A percentile compares a stretch with the other conserved stretches of the same genome.
Conservation (phyloP, 37 sponge, comb jelly and placozoan genomes). For the Dysidea cf. avara region DNA sequence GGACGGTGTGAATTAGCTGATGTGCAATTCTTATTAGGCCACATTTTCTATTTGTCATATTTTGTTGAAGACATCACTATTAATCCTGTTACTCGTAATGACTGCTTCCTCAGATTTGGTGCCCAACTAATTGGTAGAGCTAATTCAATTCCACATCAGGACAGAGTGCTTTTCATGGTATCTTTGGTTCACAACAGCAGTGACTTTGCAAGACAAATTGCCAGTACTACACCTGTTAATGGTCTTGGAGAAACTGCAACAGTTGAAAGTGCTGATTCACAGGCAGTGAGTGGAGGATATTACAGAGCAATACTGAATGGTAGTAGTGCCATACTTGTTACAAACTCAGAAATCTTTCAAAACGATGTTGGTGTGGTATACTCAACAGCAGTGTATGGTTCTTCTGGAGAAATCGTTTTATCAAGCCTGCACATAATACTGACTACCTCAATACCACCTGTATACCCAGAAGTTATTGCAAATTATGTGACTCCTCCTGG, state of each 20-base stretch:
- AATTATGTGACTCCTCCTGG: constrained; percentile 11
- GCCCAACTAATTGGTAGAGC: constrained; percentile 39
- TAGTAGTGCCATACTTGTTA: too few relatives aligned
- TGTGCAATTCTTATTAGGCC: constrained; percentile 35
- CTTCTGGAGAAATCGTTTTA: too few relatives aligned
- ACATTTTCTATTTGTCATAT: constrained; percentile 37
- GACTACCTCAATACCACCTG: constrained; percentile 6
- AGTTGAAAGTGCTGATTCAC: constrained; percentile 48
- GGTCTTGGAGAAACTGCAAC: constrained; percentile 30
- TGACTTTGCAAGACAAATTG: constrained; percentile 34
- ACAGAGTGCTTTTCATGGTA: constrained; percentile 16
- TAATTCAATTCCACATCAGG: background rate
- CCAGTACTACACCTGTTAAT: constrained; percentile 9
- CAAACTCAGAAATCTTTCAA: constrained; percentile 19
- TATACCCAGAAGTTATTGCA: constrained; percentile 37
- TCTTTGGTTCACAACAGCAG: constrained; percentile 40
- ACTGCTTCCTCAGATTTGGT: constrained; percentile 53
- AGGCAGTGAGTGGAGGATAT: background rate
- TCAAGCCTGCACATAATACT: background rate
- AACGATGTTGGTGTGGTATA: constrained; percentile 30
- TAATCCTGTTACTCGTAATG: constrained; percentile 23
- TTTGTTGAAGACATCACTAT: constrained; percentile 34
- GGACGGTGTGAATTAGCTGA: too few relatives aligned
- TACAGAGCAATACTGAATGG: constrained; percentile 9
- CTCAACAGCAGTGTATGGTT: constrained; percentile 22